Conservation (phyloP, 2,888 invertebrate genomes). For the Agrenia bidenticulata region DNA sequence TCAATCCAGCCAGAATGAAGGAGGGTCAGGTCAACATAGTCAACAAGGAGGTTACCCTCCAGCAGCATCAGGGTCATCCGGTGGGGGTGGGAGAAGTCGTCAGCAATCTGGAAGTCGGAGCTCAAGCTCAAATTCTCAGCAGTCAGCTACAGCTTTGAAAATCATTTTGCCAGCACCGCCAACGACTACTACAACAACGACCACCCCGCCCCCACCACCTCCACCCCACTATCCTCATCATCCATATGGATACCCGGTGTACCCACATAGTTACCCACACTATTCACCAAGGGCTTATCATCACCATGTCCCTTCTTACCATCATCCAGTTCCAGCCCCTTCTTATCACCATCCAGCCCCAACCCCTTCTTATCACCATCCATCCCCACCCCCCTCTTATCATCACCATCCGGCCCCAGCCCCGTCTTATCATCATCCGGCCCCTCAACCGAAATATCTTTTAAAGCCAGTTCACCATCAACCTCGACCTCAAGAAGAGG, state of each 20-base stretch:
- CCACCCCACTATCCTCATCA: conserved; percentile 22
- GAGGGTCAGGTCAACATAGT: conserved; percentile 4
- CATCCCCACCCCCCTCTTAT: not conserved
- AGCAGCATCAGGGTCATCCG: not conserved
- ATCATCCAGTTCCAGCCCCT: not conserved
- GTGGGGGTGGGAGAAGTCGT: conserved; percentile 10
- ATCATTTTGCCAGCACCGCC: conserved; percentile 32
- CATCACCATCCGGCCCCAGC: conserved; percentile 1
- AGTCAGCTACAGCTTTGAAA: conserved; percentile 22
- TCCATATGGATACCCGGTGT: conserved; percentile 16
- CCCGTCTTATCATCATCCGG: too few relatives aligned
- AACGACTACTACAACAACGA: conserved; percentile 29
- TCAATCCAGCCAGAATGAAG: not conserved
- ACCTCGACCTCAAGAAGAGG: conserved; percentile 8
- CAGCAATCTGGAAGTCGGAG: conserved; percentile 1
- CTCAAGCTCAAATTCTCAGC: conserved; percentile 15
- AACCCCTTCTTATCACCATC: not conserved
- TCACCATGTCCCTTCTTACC: not conserved
- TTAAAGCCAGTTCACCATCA: conserved; percentile 21
- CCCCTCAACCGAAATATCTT: conserved; percentile 1
- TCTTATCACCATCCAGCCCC: too few relatives aligned
- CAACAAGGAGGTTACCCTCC: conserved; percentile 3
- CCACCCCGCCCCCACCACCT: conserved; percentile 20
- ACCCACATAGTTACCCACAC: conserved; percentile 12
- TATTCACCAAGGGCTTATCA: not conserved